Conservation (phyloP, 2,797 vertebrate species). For the Gorsachius magnificus region DNA sequence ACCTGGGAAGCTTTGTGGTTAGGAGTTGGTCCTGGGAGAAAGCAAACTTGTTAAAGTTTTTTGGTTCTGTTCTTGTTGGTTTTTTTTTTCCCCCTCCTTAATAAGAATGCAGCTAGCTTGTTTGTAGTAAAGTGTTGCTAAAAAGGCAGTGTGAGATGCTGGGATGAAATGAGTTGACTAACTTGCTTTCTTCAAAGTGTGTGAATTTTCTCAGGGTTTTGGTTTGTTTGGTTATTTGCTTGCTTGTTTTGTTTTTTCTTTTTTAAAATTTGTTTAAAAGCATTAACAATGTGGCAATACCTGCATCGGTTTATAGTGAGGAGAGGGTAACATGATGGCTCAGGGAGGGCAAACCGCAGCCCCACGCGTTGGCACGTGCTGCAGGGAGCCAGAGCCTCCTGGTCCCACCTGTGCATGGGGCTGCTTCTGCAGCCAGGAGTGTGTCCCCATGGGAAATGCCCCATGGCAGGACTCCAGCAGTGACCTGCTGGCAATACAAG, state of each 20-base stretch:
- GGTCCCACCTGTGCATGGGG: neutral
- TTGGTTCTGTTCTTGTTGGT: neutral
- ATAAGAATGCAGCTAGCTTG: neutral
- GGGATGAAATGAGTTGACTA: neutral
- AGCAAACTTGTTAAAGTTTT: neutral
- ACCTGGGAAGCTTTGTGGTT: neutral
- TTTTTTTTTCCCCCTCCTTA: neutral
- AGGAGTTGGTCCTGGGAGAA: neutral
- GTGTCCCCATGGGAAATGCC: fast-evolving
- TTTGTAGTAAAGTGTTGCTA: neutral
- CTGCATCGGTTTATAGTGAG: fast-evolving
- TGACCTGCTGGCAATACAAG: neutral
- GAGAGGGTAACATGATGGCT: neutral
- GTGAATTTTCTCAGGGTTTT: neutral
- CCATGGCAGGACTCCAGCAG: fast-evolving
- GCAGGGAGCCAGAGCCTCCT: neutral
- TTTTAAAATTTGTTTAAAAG: neutral
- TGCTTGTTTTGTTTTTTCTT: neutral
- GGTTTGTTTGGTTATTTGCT: neutral
- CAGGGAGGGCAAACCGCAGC: neutral
- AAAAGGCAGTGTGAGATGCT: conserved; percentile 13
- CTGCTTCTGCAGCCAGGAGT: fast-evolving
- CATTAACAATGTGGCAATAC: neutral
- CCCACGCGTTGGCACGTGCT: fast-evolving
- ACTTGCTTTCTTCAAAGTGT: neutral